Conservation (phyloP, 1,140 invertebrate species). For the Drosophila punjabiensis region DNA sequence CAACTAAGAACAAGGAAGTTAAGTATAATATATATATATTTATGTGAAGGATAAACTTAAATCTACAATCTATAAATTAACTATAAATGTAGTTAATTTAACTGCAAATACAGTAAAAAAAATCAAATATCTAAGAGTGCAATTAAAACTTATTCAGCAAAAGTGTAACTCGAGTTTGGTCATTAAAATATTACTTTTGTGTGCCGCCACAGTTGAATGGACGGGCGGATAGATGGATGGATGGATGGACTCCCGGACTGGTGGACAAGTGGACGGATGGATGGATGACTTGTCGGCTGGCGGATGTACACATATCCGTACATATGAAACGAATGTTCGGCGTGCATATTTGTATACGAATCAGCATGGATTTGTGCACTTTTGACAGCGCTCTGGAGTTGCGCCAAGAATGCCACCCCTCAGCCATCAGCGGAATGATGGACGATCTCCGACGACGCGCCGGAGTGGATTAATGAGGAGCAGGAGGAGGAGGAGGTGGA, state of each 20-base stretch:
- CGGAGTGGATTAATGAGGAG: background rate
- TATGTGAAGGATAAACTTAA: too few species aligned
- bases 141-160: background rate
- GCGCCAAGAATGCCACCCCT: slow-evolving; percentile 69
- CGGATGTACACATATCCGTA: slow-evolving; percentile 50
- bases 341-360: slow-evolving; percentile 27
- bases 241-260: slow-evolving; percentile 12
- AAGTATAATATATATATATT: too few species aligned
- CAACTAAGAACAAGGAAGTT: too few species aligned
- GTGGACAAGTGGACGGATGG: background rate
- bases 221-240: slow-evolving; percentile 21
- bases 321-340: slow-evolving; percentile 27
- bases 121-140: background rate
- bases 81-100: background rate
- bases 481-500: background rate
- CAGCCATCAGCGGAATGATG: slow-evolving; percentile 33
- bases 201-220: slow-evolving; percentile 54
- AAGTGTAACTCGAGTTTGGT: background rate
- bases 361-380: slow-evolving; percentile 69
- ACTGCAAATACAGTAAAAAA: background rate
- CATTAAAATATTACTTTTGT: background rate
- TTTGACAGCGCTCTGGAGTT: slow-evolving; percentile 75
- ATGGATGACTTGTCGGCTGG: slow-evolving; percentile 42
- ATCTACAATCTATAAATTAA: too few species aligned
- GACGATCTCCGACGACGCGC: slow-evolving; percentile 36